Evolutionary conservation across 2,797 vertebrate genomes (phyloP), one percentile per base, ranked within the genome.

Genomic region (Centroberyx gerrardi): DNA sequence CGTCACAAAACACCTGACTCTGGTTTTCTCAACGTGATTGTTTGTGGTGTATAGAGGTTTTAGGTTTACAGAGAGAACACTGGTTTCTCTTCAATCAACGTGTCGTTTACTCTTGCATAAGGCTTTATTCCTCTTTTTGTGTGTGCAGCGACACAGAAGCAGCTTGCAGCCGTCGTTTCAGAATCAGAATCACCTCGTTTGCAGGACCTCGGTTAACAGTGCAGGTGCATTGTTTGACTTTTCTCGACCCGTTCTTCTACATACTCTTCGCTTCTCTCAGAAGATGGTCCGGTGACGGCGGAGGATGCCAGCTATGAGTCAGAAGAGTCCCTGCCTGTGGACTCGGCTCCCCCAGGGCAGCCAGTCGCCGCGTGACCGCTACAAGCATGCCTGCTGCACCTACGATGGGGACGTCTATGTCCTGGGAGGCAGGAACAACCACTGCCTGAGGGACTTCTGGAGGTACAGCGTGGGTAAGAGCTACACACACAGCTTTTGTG

Each of bases 371-470:
- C 86, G 94, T 1, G 92, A 97, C 71, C 95, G 97, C 58, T 96
- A 88, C 63, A 97, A 96, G 44, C 97, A 97, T 0, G 94, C 96
- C 53, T 96, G 95, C 82, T 94, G 93, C 82, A 68, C 85, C 22
- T 91, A 87, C 14, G 74, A 90, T 9, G 95, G 92, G 17, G 67
- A 91, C 3, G 84, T 98, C 13, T 98, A 96, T 17, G 10, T 98
- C 62, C 84, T 96, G 27, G 96, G 96, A 18, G 97, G 97, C 33
- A 83, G 96, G 40, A 85, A 86, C 76, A 92, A 55, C 78, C 51
- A 78, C 79, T 78, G 69, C 2, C 90, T 96, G 53, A 83, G 90
- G 42, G 97, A 98, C 88, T 96, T 97, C 84, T 98, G 97, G 97
- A 91, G 92, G 40, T 98, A 97, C 91, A 89, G 72, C 13, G 88